Percentiles rank a stretch among this genome's conserved stretches.
phyloP scores from a whole-genome alignment of 2,797 vertebrate species.

The Sebastes aleutianus region DNA sequence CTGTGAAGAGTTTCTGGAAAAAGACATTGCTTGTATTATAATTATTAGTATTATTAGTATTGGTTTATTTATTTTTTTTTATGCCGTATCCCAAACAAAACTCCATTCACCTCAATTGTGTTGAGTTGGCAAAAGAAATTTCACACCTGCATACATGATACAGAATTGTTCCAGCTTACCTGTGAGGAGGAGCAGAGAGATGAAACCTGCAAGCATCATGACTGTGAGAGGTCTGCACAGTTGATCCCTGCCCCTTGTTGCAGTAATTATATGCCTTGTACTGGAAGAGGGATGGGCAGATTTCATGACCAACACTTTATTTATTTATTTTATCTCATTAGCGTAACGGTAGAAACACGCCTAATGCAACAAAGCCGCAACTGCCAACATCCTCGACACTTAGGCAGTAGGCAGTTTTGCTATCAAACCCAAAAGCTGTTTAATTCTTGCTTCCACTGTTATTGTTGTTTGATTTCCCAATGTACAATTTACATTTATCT shows the following conservation, averaged over 20 bases:
- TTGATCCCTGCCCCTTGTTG: not conserved
- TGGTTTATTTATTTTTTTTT: too few species aligned
- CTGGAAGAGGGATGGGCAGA: not conserved
- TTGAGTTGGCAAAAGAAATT: not conserved
- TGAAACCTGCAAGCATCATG: not conserved
- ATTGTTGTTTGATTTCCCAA: not conserved
- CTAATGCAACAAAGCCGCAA: not conserved
- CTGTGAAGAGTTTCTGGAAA: not conserved
- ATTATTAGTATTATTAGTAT: not conserved
- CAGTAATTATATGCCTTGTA: not conserved
- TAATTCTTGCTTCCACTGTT: not conserved
- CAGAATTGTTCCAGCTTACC: conserved; percentile 19
- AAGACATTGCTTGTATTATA: not conserved
- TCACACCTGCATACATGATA: not conserved
- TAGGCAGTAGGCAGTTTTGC: not conserved
- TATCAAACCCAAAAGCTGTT: not conserved
- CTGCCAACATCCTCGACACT: not conserved
- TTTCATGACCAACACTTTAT: not conserved
- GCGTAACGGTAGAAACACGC: not conserved
- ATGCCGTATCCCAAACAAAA: not conserved
- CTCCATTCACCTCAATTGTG: not conserved
- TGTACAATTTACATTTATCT: not conserved
- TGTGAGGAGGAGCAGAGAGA: conserved; percentile 33
- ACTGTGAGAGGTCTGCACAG: not conserved
- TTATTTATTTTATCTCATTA: not conserved